Base-by-base conservation (phyloP, 2,797 vertebrate species). In the Sciurus vulgaris region DNA sequence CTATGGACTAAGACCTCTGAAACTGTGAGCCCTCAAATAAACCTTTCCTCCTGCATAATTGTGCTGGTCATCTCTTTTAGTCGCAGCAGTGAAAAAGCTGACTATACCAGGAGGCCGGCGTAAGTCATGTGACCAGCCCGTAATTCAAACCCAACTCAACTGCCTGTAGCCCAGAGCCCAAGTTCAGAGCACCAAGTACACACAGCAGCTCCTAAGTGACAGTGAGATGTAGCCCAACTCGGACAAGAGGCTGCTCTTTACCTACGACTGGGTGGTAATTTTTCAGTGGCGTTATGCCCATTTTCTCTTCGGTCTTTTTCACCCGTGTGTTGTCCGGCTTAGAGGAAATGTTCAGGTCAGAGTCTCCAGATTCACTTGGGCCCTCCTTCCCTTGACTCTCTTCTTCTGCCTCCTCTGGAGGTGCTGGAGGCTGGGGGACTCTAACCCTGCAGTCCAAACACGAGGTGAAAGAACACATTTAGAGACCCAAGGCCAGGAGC, bases 201-300 rank as follows among this genome's bases (percentile, higher is more conserved):
- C 15, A 8, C 2, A 10, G 15, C 47, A 13, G 5, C 18, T 17
- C 3, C 7, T 4, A 11, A n/a, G 73, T 44, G 20, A n/a, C 47
- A 77, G 63, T 2, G 14, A 63, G 5, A 51, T 1, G 11, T 8
- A 14, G 2, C 5, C 33, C 18, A 77, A 35, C 3, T 1, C 0
- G 20, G 7, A 47, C 6, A 0, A 38, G 59, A 78, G 56, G 51
- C 1, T 2, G 79, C 35, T 47, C n/a, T 51, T 96, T 98, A 99
- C 99, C 99, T 98, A 98, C 97, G 3, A 98, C 98, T 3, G 99
- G 99, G 63, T 98, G 99, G 97, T 99, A 99, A 51, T 98, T 97
- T 24, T 86, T 98, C 3, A 99, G 97, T 8, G 98, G 97, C 0
- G 88, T 85, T 54, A 97, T 8, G 3, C 95, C 97, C 98, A 97